Base-by-base conservation (phyloP, 2,888 invertebrate species). In the Drosophila borborema region DNA sequence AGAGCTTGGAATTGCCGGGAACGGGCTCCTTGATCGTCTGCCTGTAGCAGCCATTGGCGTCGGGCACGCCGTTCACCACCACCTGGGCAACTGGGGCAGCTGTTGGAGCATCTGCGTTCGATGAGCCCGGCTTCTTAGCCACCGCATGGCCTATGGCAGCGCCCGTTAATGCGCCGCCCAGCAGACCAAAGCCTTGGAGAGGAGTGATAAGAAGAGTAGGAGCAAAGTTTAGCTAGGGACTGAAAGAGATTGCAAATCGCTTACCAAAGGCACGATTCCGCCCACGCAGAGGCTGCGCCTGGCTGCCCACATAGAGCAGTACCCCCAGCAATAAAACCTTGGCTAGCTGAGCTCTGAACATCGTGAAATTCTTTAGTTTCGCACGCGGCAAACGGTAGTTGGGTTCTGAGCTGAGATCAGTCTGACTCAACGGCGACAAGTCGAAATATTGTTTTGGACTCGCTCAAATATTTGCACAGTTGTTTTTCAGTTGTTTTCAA, bases 1-100 rank as follows among this genome's bases (percentile, higher is more conserved):
- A 90, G 7, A 72, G 46, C 14, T 76, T 77, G 1, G 67, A 20
- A 43, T 80, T 64, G 12, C 65, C 64, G 1, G 71, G 58, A 20
- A 83, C 41, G 4, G 83, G 87, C 16, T 88, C 80, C 28, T 75
- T 81, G 7, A 88, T 61, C 1, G 74, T 88, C 66, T 86, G 88
- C 34, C 31, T 76, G 28, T 90, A 90, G 63, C 87, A 87, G 3
- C 87, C 87, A 36, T 77, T 76, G 14, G 78, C 72, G 53, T 76
- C 72, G 14, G 68, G 62, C 0, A 56, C 20, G 0, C 86, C 74
- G 0, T 71, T 79, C 46, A 77, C 89, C 6, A 86, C 69, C 4
- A 78, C 78, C 16, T 77, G 85, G 7, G 74, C 72, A 2, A 75
- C 68, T 1, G 79, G 62, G 8, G 75, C 46, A 3, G 72, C 55